Conservation (phyloP, 1,140 invertebrate genomes). For the Hyles vespertilio region DNA sequence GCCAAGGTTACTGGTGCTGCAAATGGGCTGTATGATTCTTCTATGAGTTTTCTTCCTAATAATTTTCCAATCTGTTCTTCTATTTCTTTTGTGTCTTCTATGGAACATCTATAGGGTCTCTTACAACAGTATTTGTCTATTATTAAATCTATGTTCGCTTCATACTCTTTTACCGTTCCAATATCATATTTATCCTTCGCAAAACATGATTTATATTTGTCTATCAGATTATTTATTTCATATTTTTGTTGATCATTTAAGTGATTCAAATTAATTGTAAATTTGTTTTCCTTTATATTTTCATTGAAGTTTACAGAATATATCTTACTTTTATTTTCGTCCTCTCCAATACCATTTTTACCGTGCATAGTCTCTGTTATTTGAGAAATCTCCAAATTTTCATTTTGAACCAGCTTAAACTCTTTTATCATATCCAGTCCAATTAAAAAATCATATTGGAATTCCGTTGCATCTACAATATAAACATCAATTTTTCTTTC, state of each 20-base stretch:
- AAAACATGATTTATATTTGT: conserved; percentile 37
- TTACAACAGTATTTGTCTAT: conserved; percentile 39
- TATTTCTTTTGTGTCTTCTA: conserved; percentile 26
- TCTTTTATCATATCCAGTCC: conserved; percentile 35
- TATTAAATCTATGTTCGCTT: conserved; percentile 38
- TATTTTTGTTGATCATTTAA: conserved; percentile 28
- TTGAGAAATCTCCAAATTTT: conserved; percentile 29
- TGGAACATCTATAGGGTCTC: conserved; percentile 38
- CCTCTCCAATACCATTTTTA: too few relatives aligned
- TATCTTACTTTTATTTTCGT: not conserved
- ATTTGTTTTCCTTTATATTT: conserved; percentile 26
- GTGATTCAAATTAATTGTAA: conserved; percentile 35
- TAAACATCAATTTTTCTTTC: conserved; percentile 32
- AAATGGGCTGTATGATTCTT: conserved; percentile 8
- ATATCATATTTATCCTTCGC: conserved; percentile 36
- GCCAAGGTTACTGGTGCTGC: too few relatives aligned
- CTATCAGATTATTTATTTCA: conserved; percentile 32
- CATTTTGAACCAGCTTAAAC: conserved; percentile 27
- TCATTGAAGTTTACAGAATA: conserved; percentile 39
- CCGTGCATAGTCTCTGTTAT: too few relatives aligned
- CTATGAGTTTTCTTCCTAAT: conserved; percentile 1
- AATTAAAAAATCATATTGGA: conserved; percentile 39
- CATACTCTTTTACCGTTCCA: conserved; percentile 31
- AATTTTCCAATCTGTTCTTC: conserved; percentile 4
- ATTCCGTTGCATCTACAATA: conserved; percentile 32